Evolutionary conservation across 2,113 vertebrate species (phyloP), one percentile per base, ranked within the genome.

Genomic region (Heterotilapia buettikoferi): DNA sequence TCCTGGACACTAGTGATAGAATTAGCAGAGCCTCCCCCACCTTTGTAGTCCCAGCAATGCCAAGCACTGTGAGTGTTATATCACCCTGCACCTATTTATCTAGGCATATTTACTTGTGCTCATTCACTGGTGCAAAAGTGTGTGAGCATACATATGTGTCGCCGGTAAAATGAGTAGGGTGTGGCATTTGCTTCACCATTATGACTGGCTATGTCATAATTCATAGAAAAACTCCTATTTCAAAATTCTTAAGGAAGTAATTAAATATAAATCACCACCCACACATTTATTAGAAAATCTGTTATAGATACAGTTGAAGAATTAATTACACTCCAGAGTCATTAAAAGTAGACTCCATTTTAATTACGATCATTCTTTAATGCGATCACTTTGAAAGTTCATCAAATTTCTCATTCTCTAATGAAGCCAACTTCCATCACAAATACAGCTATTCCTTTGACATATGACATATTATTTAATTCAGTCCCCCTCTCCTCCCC

Each of bases 241-340:
- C 91, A 93, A 87, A 92, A 80, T 90, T 92, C 71, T 86, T 82
- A 83, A 87, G 92, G 63, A 94, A 89, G 91, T 89, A 84, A 94
- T 95, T 94, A 94, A 94, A 92, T 88, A 94, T 92, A 92, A 95
- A 96, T 95, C 93, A 94, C 91, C 90, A 82, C 91, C 91, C 90
- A 85, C 91, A 92, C 94, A 94, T 95, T 93, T 94, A 93, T 93
- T 93, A 92, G 82, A 90, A 94, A 92, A 87, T 89, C 80, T 21
- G 85, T 80, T 92, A 68, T 29, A 93, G 95, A 95, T 95, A 94
- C 85, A 84, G 92, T 31, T 56, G 87, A 89, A 86, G 84, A 92
- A 95, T 95, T 95, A 94, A 96, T 95, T 90, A 92, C 84, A 50
- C 90, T 90, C 86, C 88, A 82, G 94, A 95, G 91, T 93, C 95